Conservation (phyloP, 2,797 vertebrate genomes). For the Myotis daubentonii region DNA sequence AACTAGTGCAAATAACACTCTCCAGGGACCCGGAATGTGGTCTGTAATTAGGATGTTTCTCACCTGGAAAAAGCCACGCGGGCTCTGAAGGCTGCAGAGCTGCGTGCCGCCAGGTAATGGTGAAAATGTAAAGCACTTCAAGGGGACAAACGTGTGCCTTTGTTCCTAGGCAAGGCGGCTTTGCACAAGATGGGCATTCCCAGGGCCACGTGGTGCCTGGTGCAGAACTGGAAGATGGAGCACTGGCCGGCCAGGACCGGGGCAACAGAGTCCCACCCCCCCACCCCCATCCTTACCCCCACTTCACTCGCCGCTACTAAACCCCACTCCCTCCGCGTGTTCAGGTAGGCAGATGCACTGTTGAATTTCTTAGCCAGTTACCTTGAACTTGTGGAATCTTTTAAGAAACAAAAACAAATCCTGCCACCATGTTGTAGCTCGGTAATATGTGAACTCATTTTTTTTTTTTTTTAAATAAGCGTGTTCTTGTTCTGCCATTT, state of each 20-base stretch:
- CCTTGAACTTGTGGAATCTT: constrained; percentile 60
- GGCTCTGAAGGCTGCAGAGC: neutral
- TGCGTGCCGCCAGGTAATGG: accelerated
- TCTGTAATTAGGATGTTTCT: neutral
- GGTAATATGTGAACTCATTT: constrained; percentile 51
- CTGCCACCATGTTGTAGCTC: constrained; percentile 66
- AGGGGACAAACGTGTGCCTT: constrained; percentile 5
- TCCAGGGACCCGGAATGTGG: neutral
- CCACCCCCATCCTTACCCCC: constrained; percentile 61
- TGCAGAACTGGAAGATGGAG: constrained; percentile 87
- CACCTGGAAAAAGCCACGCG: neutral
- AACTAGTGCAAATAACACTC: neutral
- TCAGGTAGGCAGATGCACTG: neutral
- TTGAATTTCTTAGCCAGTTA: constrained; percentile 63
- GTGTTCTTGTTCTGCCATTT: constrained; percentile 77
- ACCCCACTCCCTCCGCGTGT: neutral
- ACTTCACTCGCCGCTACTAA: constrained; percentile 74
- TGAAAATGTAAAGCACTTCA: neutral
- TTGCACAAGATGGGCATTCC: constrained; percentile 89
- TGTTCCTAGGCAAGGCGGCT: constrained; percentile 88
- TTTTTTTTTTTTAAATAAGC: constrained; percentile 67
- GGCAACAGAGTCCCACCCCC: constrained; percentile 57
- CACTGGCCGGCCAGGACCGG: constrained; percentile 86
- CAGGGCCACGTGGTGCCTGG: constrained; percentile 89
- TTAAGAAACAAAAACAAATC: constrained; percentile 29